Conservation (phyloP, 2,113 vertebrate species). For the Cyprinodon brontotheroides region DNA sequence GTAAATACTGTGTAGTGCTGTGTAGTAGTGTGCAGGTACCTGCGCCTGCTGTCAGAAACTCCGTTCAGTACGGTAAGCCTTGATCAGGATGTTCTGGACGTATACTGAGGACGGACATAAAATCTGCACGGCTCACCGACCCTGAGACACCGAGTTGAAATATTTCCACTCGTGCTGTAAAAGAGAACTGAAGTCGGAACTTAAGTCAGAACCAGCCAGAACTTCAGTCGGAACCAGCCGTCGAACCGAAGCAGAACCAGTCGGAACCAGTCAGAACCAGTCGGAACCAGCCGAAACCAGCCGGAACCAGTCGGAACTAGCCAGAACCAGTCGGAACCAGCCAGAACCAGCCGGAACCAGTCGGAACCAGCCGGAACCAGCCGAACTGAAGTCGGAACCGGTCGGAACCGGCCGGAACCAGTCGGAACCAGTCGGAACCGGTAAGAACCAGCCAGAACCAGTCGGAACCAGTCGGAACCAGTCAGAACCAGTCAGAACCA, state of each 20-base stretch:
- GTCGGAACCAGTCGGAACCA: conserved; percentile 20
- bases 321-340: neutral
- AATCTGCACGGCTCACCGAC: conserved; percentile 85
- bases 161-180: conserved; percentile 91
- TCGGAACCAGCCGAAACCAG: neutral
- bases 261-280: neutral
- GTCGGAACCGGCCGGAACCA: neutral
- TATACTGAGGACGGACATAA: conserved; percentile 89
- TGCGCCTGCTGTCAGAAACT: conserved; percentile 92
- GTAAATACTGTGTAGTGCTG: neutral
- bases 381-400: neutral
- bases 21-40: conserved; percentile 70
- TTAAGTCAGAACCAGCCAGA: neutral
- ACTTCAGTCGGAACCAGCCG: neutral
- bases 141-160: conserved; percentile 91
- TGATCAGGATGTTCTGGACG: conserved; percentile 90
- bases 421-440: conserved; percentile 6
- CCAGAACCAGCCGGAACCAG: neutral
- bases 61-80: conserved; percentile 89
- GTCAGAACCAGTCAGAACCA: conserved; percentile 16
- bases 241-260: too few relatives aligned
- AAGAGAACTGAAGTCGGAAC: conserved; percentile 17
- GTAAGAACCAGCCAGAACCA: conserved; percentile 15
- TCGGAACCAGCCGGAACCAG: neutral
- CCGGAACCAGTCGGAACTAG: neutral